Evolutionary conservation across 2,113 vertebrate genomes (phyloP).

Genomic region (Agapornis roseicollis): DNA sequence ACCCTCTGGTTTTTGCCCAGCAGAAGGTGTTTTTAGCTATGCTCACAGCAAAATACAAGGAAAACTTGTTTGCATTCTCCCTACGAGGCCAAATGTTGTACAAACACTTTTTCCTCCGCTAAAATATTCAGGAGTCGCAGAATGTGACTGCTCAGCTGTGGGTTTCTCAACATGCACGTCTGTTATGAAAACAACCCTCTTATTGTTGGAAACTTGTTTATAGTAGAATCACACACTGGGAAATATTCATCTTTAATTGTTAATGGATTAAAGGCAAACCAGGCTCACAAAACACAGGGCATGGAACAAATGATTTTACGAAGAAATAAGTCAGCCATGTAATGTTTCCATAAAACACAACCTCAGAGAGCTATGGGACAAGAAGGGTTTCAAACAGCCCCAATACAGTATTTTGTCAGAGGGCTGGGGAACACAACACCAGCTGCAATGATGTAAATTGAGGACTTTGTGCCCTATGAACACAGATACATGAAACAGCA

Average conservation of each 20-base stretch:
- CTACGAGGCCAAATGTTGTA: neutral
- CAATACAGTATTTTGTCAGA: rapidly evolving
- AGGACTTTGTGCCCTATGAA: neutral
- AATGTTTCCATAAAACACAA: slow-evolving; percentile 42
- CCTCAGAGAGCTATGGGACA: neutral
- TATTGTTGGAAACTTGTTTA: slow-evolving; percentile 43
- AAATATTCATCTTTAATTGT: slow-evolving; percentile 3
- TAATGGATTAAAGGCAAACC: neutral
- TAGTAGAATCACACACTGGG: slow-evolving; percentile 12
- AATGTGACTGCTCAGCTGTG: neutral
- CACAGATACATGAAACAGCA: neutral
- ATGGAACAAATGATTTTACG: slow-evolving; percentile 1
- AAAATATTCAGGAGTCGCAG: neutral
- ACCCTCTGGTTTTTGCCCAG: neutral
- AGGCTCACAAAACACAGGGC: neutral
- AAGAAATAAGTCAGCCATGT: neutral
- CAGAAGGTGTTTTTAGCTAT: neutral
- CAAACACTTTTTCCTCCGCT: neutral
- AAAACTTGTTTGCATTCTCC: neutral
- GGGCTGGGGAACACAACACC: neutral
- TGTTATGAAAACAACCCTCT: slow-evolving; percentile 64
- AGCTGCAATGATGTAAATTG: rapidly evolving
- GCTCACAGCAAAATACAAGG: neutral
- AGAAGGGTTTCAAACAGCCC: neutral
- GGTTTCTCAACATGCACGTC: neutral